These are phyloP conservation scores for Ganaspis brasiliensis DNA, from an alignment of 2,888 invertebrate species.

Conservation along the genomic window DNA sequence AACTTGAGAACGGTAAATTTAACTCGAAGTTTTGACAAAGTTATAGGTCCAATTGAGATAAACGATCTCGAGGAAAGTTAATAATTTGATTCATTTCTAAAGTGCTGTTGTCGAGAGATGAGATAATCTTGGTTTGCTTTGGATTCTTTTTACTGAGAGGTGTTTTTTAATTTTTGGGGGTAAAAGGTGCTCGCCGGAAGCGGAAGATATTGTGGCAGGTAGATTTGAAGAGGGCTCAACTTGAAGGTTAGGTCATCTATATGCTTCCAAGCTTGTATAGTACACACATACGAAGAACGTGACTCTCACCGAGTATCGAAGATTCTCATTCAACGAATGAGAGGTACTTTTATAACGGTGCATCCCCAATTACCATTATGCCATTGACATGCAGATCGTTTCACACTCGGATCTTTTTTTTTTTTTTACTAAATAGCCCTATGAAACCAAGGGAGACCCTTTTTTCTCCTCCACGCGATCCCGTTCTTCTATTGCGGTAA, in stretches of 20 bases:
- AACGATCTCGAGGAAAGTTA: background rate
- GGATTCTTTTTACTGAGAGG: too few relatives aligned
- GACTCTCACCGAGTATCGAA: slow-evolving; percentile 63
- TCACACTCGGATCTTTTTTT: slow-evolving; percentile 69
- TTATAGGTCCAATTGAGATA: slow-evolving; percentile 5
- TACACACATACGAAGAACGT: slow-evolving; percentile 63
- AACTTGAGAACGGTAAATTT: slow-evolving; percentile 2
- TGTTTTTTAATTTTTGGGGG: background rate
- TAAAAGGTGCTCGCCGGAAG: background rate
- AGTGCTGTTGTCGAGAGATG: background rate
- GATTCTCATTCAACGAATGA: slow-evolving; percentile 63
- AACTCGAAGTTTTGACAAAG: background rate
- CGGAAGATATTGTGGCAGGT: slow-evolving; percentile 61
- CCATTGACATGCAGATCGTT: slow-evolving; percentile 78
- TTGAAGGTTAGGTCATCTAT: slow-evolving; percentile 62
- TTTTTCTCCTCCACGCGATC: slow-evolving; percentile 46
- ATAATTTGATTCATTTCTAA: background rate
- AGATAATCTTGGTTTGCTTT: background rate
- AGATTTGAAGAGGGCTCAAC: slow-evolving; percentile 64
- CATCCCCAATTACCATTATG: slow-evolving; percentile 76
- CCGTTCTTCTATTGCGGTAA: slow-evolving; percentile 66
- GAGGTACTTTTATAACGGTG: slow-evolving; percentile 72
- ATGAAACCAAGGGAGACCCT: slow-evolving; percentile 60
- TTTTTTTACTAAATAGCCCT: slow-evolving; percentile 69
- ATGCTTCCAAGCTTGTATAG: slow-evolving; percentile 32